Percentiles rank a stretch among this genome's conserved stretches.
Evolutionary conservation across 2,797 vertebrate species (phyloP).

Genomic region (Spheniscus humboldti): DNA sequence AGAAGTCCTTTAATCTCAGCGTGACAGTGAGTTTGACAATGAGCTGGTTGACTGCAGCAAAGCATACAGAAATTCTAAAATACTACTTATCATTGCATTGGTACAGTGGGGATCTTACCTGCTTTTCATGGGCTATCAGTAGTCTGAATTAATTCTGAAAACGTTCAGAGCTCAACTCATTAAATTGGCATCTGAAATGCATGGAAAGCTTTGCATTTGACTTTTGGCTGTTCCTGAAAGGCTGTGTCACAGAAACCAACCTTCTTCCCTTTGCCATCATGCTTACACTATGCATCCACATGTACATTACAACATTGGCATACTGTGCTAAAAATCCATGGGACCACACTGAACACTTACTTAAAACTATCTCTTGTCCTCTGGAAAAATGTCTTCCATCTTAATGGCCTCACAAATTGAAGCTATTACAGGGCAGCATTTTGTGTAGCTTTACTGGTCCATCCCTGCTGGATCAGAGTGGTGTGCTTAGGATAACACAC

Average conservation of each 20-base stretch:
- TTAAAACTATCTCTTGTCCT: fast-evolving
- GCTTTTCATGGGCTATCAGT: not conserved
- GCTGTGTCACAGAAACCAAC: not conserved
- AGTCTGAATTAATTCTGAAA: not conserved
- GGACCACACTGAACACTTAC: not conserved
- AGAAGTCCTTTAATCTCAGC: not conserved
- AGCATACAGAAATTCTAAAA: not conserved
- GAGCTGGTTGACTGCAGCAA: not conserved
- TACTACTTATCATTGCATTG: not conserved
- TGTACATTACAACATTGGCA: not conserved
- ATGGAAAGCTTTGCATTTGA: not conserved
- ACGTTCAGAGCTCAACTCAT: not conserved
- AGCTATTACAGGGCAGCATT: not conserved
- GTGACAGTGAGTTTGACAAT: not conserved
- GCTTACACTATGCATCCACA: fast-evolving
- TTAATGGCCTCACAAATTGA: not conserved
- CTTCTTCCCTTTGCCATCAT: not conserved
- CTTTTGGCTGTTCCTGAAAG: not conserved
- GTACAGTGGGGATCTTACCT: not conserved
- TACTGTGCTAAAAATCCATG: not conserved
- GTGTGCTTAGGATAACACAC: not conserved
- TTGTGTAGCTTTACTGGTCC: not conserved
- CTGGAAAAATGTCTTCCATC: not conserved
- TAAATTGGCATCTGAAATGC: not conserved
- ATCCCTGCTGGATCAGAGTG: not conserved